Base-by-base conservation (phyloP, 2,888 invertebrate species). In the Ennomos erosarius region DNA sequence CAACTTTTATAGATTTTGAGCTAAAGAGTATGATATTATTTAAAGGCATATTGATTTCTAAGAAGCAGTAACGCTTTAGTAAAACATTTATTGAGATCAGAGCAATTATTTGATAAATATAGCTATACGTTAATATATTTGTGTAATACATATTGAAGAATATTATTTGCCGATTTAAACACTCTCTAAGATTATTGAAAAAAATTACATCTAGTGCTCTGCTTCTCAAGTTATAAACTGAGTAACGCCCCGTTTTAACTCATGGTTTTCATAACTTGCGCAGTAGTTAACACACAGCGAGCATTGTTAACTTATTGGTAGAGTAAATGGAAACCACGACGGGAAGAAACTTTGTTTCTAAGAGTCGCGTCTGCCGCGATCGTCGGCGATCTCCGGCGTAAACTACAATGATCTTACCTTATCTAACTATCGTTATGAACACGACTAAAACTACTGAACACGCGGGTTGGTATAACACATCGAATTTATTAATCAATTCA, bases 291-390 rank as follows among this genome's bases (percentile, higher is more conserved):
- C 9, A 35, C 46, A 35, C 36, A 13, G 10, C 6, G 33, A 43
- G 6, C 34, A 34, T 11, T 45, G 38, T 16, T 16, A 26, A 3
- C 10, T 26, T 13, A 55, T 49, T 57, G 38, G 53, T 48, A 35
- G 35, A 64, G 67, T 64, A 52, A 39, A 58, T 75, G 78, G 73
- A 72, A 78, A 75, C 77, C 78, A 78, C 71, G 76, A 72, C 78
- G 74, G 75, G 74, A 70, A 61, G 64, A 61, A 16, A 55, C 48
- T 36, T 9, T 45, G 47, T 51, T 13, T 43, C 52, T 60, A 63
- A 42, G 16, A 39, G 36, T 33, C 36, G 35, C 47, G n/a, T 46
- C 49, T 47, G 46, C 56, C 10, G 34, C 8, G 34, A 16, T 26
- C 26, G 4, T 26, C 42, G 42, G 35, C 33, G 37, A 12, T 10